Evolutionary conservation across 2,797 vertebrate species (phyloP).

Genomic region (Calcarius lapponicus): DNA sequence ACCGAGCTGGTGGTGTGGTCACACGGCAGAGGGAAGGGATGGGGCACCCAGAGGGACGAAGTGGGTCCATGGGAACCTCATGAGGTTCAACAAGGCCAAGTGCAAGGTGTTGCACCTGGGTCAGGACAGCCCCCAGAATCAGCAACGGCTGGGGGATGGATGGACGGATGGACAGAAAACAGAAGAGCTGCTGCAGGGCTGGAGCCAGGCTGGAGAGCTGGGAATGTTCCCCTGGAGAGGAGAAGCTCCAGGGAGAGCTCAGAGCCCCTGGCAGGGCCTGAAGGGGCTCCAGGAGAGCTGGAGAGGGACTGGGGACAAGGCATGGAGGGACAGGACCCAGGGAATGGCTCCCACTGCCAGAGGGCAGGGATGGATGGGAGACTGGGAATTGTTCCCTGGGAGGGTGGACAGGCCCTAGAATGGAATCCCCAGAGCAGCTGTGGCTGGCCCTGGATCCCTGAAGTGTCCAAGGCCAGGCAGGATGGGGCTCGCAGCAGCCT

Average conservation of each 20-base stretch:
- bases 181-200: background rate
- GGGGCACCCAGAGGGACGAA: background rate
- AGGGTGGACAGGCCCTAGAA: rapidly evolving
- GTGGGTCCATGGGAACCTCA: background rate
- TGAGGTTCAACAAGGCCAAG: background rate
- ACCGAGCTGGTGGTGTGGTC: background rate
- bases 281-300: background rate
- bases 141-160: background rate
- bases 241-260: background rate
- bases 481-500: rapidly evolving
- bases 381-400: rapidly evolving
- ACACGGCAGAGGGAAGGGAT: background rate
- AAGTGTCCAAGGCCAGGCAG: background rate
- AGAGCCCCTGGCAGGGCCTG: background rate
- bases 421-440: background rate
- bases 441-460: background rate
- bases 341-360: background rate
- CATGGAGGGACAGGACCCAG: background rate
- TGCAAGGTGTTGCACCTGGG: background rate
- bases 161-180: background rate
- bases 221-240: background rate
- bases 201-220: background rate
- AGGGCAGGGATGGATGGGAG: background rate
- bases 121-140: background rate
- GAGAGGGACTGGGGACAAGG: background rate